These are phyloP conservation scores for Vanessa tameamea DNA, from an alignment of 1,140 invertebrate genomes.

Conservation along the genomic window DNA sequence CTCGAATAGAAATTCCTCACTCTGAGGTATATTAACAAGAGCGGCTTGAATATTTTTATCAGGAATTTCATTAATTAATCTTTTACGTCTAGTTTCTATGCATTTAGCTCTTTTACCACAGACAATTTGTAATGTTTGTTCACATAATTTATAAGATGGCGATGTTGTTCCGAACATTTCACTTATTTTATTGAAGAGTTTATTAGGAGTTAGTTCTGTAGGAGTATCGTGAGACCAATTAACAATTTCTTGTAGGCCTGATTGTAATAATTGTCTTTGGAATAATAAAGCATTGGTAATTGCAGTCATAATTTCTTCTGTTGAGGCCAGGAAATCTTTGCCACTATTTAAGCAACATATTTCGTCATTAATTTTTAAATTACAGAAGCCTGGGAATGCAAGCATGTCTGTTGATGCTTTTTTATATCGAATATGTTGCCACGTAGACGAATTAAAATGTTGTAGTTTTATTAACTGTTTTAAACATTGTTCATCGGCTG, in stretches of 20 bases:
- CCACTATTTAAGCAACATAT: slow-evolving; percentile 19
- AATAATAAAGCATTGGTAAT: slow-evolving; percentile 20
- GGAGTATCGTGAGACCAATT: slow-evolving; percentile 25
- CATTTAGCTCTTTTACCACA: slow-evolving; percentile 32
- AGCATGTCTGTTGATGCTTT: slow-evolving; percentile 20
- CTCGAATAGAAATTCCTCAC: slow-evolving; percentile 33
- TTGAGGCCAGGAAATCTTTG: slow-evolving; percentile 30
- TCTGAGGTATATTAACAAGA: slow-evolving; percentile 15
- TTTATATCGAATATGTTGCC: slow-evolving; percentile 31
- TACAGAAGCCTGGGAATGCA: slow-evolving; percentile 25
- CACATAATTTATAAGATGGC: slow-evolving; percentile 26
- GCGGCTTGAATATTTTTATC: slow-evolving; percentile 30
- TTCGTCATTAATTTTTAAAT: slow-evolving; percentile 36
- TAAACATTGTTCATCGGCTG: slow-evolving; percentile 21
- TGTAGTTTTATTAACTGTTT: slow-evolving; percentile 26
- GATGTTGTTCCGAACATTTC: slow-evolving; percentile 15
- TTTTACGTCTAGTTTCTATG: slow-evolving; percentile 32
- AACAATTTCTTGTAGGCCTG: slow-evolving; percentile 16
- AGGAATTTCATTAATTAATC: slow-evolving; percentile 22
- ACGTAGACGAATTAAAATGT: slow-evolving; percentile 29
- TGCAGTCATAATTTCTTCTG: slow-evolving; percentile 18
- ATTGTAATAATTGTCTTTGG: slow-evolving; percentile 27
- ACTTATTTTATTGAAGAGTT: slow-evolving; percentile 27
- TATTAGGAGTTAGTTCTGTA: slow-evolving; percentile 6
- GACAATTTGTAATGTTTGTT: slow-evolving; percentile 27